Evolutionary conservation across 2,113 vertebrate species (phyloP).

Genomic region (Protomyctophum bolini): DNA sequence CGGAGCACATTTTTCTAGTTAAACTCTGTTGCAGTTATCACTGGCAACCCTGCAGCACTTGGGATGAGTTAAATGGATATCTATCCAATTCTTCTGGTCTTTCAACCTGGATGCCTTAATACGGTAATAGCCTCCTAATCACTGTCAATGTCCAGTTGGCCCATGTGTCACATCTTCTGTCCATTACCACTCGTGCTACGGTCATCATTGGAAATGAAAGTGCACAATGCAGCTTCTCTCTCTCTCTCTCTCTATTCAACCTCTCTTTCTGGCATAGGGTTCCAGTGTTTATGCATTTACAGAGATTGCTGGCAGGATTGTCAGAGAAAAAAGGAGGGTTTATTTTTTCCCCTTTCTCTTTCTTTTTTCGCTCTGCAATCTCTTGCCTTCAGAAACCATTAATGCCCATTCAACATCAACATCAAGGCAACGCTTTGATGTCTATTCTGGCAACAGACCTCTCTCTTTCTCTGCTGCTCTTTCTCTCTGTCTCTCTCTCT

Average conservation of each 20-base stretch:
- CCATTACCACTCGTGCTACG: constrained; percentile 10
- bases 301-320: constrained; percentile 89
- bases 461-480: constrained; percentile 78
- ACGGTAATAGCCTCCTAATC: constrained; percentile 21
- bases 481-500: constrained; percentile 53
- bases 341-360: constrained; percentile 79
- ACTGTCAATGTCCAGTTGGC: constrained; percentile 24
- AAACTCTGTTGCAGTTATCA: background rate
- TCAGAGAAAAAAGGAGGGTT: constrained; percentile 82
- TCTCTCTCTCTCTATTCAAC: constrained; percentile 31
- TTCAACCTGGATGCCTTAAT: constrained; percentile 28
- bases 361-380: constrained; percentile 82
- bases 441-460: constrained; percentile 93
- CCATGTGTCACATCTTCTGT: constrained; percentile 43
- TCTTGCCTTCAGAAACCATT: constrained; percentile 96
- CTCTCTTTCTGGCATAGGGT: constrained; percentile 79
- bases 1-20: background rate
- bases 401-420: constrained; percentile 94
- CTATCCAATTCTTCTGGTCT: constrained; percentile 21
- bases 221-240: constrained; percentile 42
- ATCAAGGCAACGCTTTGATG: constrained; percentile 95
- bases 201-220: constrained; percentile 62
- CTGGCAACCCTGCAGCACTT: constrained; percentile 3
- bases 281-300: constrained; percentile 90
- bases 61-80: background rate